These are phyloP conservation scores for Sturnira hondurensis DNA, from an alignment of 2,113 vertebrate species.

Conservation along the genomic window DNA sequence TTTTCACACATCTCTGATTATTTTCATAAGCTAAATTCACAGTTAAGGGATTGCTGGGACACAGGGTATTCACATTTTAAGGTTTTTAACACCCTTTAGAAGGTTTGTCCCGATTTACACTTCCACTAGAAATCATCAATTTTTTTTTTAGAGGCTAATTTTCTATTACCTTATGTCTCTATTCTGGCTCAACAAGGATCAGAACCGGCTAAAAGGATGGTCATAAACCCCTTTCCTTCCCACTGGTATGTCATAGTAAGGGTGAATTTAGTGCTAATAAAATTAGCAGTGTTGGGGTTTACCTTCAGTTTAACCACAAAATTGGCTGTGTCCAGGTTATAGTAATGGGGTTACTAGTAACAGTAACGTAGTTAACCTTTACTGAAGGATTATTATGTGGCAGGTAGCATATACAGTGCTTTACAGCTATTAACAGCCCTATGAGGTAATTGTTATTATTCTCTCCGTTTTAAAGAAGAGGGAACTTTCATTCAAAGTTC, in stretches of 20 bases:
- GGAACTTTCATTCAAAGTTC: not conserved
- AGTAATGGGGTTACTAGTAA: not conserved
- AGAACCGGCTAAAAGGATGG: not conserved
- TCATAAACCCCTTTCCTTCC: not conserved
- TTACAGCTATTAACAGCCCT: not conserved
- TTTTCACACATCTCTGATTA: conserved; percentile 52
- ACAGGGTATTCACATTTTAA: not conserved
- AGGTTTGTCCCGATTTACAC: conserved; percentile 37
- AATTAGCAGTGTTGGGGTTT: not conserved
- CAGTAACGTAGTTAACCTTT: not conserved
- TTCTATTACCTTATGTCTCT: not conserved
- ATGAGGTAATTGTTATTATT: not conserved
- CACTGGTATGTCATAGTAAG: not conserved
- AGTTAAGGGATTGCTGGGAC: conserved; percentile 4
- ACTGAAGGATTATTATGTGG: not conserved
- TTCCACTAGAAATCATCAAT: not conserved
- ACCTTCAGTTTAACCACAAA: not conserved
- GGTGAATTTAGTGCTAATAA: not conserved
- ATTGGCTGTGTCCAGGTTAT: not conserved
- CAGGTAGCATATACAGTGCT: not conserved
- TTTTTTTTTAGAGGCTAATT: conserved; percentile 23
- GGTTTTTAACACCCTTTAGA: not conserved
- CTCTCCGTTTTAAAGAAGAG: not conserved
- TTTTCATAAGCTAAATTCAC: conserved; percentile 52
- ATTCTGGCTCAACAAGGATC: not conserved